Conservation (phyloP, 92 coral and sea anemone species). For the Zoanthus sociatus region DNA sequence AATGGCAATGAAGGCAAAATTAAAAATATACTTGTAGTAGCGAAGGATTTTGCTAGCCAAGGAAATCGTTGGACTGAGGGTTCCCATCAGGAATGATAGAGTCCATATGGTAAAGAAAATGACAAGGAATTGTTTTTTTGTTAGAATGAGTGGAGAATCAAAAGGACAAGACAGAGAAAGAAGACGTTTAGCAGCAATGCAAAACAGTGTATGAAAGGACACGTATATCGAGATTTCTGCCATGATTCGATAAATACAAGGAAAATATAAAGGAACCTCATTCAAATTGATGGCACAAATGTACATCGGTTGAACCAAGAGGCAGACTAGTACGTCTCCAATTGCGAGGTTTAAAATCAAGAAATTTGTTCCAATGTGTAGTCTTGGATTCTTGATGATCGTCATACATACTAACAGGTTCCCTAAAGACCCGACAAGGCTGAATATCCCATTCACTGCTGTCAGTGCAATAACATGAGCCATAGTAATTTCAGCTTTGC, state of each 20-base stretch:
- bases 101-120: slow-evolving; percentile 3
- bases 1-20: slow-evolving; percentile 30
- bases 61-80: not conserved
- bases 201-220: slow-evolving; percentile 27
- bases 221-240: slow-evolving; percentile 34
- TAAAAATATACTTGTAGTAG: slow-evolving; percentile 44
- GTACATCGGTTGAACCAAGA: slow-evolving; percentile 38
- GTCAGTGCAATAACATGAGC: slow-evolving; percentile 9
- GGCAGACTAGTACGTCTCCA: slow-evolving; percentile 27
- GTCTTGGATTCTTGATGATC: slow-evolving; percentile 22
- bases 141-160: slow-evolving; percentile 7
- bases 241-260: slow-evolving; percentile 25
- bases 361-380: slow-evolving; percentile 38
- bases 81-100: slow-evolving; percentile 10
- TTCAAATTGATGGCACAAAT: not conserved
- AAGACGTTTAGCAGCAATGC: slow-evolving; percentile 23
- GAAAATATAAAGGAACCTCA: not conserved
- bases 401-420: slow-evolving; percentile 35
- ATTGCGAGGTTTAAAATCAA: slow-evolving; percentile 30
- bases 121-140: not conserved
- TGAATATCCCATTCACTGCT: slow-evolving; percentile 23
- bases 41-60: slow-evolving; percentile 6
- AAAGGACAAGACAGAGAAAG: slow-evolving; percentile 30
- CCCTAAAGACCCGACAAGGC: slow-evolving; percentile 20
- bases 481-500: slow-evolving; percentile 21